Conservation (phyloP, 2,888 invertebrate genomes). For the Fragum sueziense region DNA sequence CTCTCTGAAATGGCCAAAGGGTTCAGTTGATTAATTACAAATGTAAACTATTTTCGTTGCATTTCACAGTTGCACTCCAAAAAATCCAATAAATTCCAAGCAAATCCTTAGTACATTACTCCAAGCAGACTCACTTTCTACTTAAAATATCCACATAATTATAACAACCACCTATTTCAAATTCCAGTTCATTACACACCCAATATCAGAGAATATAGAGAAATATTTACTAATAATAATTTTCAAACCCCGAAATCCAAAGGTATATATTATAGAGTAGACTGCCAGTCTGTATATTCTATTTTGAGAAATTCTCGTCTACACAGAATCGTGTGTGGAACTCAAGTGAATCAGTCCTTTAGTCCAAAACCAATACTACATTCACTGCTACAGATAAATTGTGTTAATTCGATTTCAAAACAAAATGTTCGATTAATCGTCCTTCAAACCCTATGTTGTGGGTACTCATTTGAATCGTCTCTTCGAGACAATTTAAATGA, state of each 20-base stretch:
- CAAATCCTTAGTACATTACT: no score
- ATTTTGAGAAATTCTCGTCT: slow-evolving; percentile 12
- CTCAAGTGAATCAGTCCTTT: slow-evolving; percentile 12
- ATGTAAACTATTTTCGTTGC: not conserved
- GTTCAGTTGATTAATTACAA: not conserved
- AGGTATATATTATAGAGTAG: not conserved
- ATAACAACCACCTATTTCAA: not conserved
- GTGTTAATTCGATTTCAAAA: no score
- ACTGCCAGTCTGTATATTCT: slow-evolving; percentile 7
- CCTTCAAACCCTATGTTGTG: no score
- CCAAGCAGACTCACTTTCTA: no score
- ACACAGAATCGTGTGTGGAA: slow-evolving; percentile 19
- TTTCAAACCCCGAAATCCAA: not conserved
- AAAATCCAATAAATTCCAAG: not conserved
- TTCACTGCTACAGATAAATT: no score
- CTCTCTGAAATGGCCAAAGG: no score
- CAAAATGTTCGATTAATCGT: no score
- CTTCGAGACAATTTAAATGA: no score
- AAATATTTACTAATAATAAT: not conserved
- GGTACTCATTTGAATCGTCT: no score
- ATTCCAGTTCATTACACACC: not conserved
- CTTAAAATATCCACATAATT: no score
- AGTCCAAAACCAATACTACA: slow-evolving; percentile 13
- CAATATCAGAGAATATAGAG: not conserved
- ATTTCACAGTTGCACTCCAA: not conserved